These are phyloP conservation scores for Dryocosmus kuriphilus DNA, from an alignment of 2,888 invertebrate species.

Conservation along the genomic window DNA sequence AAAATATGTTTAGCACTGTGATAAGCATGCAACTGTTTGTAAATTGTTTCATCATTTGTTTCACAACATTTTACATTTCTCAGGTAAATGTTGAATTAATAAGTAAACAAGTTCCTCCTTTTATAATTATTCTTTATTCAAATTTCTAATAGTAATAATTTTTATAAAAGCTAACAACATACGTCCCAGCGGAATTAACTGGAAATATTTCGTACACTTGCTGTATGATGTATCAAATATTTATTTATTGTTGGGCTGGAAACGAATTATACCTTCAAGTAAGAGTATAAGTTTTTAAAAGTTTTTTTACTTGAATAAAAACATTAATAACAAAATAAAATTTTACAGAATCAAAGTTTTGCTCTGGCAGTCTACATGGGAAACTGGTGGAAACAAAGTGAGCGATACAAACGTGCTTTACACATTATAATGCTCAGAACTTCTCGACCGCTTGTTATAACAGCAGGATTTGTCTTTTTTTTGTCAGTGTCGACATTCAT, in stretches of 20 bases:
- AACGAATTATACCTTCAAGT: constrained; percentile 68
- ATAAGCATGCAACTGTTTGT: constrained; percentile 64
- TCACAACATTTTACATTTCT: constrained; percentile 65
- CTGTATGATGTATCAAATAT: constrained; percentile 68
- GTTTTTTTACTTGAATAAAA: not conserved
- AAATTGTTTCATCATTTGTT: constrained; percentile 66
- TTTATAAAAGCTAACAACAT: constrained; percentile 57
- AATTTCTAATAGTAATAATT: not conserved
- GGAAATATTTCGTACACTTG: constrained; percentile 64
- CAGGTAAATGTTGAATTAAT: constrained; percentile 56
- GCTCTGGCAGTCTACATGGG: constrained; percentile 60
- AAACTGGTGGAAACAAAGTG: constrained; percentile 65
- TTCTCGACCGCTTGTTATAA: constrained; percentile 60
- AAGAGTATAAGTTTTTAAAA: constrained; percentile 11
- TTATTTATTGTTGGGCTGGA: constrained; percentile 69
- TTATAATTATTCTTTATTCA: not conserved
- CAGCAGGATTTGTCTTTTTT: constrained; percentile 62
- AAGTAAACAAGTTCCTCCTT: not conserved
- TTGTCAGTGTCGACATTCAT: constrained; percentile 66
- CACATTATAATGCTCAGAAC: constrained; percentile 62
- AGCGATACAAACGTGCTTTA: constrained; percentile 61
- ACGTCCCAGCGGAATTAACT: constrained; percentile 60
- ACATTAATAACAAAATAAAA: not conserved
- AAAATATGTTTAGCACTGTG: constrained; percentile 61
- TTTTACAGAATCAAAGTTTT: constrained; percentile 62